Conservation (phyloP, 2,888 invertebrate genomes). For the Augochlorella aurata region DNA sequence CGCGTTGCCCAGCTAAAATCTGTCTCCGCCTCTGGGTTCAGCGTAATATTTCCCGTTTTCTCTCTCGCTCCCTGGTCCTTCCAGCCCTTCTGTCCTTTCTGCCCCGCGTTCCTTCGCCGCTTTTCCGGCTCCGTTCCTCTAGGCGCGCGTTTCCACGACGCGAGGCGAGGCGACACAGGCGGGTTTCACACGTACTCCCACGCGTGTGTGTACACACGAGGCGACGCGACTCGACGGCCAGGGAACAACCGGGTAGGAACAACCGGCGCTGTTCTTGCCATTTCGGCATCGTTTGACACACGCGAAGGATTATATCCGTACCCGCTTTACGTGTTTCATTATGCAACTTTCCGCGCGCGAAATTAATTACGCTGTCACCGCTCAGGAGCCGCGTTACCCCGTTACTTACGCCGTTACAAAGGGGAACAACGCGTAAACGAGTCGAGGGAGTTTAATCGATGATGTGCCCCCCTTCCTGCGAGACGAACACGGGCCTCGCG, state of each 20-base stretch:
- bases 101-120: slow-evolving; percentile 37
- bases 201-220: not conserved
- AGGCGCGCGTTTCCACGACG: slow-evolving; percentile 4
- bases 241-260: slow-evolving; percentile 1
- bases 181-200: not conserved
- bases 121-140: slow-evolving; percentile 44
- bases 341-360: slow-evolving; percentile 49
- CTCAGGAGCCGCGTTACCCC: slow-evolving; percentile 31
- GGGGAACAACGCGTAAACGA: slow-evolving; percentile 46
- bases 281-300: slow-evolving; percentile 53
- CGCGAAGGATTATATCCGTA: slow-evolving; percentile 53
- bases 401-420: slow-evolving; percentile 48
- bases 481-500: slow-evolving; percentile 2
- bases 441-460: slow-evolving; percentile 40
- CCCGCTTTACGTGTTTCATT: slow-evolving; percentile 52
- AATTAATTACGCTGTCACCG: slow-evolving; percentile 56
- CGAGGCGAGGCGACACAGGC: not conserved
- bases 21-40: slow-evolving; percentile 70
- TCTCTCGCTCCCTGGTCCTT: slow-evolving; percentile 42
- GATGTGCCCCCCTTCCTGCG: slow-evolving; percentile 20
- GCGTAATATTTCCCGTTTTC: slow-evolving; percentile 62
- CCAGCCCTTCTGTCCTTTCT: slow-evolving; percentile 48
- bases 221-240: not conserved
- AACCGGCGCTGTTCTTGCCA: slow-evolving; percentile 52
- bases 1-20: slow-evolving; percentile 78